These are phyloP conservation scores for Malacosoma neustria DNA, from an alignment of 2,888 invertebrate species.

Conservation along the genomic window DNA sequence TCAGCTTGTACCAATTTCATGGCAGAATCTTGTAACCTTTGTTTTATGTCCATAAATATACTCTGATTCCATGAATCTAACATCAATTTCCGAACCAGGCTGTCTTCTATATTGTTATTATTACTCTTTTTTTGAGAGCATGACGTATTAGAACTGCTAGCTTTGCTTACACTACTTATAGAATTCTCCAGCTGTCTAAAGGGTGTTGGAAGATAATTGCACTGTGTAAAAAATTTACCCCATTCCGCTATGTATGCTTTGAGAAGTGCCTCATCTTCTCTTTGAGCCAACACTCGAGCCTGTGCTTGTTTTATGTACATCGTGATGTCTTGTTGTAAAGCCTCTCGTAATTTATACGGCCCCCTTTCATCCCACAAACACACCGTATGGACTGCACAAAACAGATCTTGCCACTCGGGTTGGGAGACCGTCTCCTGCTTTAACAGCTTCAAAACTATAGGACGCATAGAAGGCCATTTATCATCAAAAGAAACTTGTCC, in stretches of 20 bases:
- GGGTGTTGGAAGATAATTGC: constrained; percentile 96
- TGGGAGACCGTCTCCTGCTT: constrained; percentile 96
- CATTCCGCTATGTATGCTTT: constrained; percentile 98
- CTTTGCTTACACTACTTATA: constrained; percentile 76
- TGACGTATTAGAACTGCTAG: constrained; percentile 47
- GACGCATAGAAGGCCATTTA: constrained; percentile 97
- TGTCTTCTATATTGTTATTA: constrained; percentile 84
- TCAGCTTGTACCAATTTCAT: constrained; percentile 98
- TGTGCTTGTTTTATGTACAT: constrained; percentile 96
- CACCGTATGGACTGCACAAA: constrained; percentile 96
- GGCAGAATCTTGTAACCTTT: constrained; percentile 93
- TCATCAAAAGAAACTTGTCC: constrained; percentile 93
- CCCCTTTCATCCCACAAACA: constrained; percentile 99
- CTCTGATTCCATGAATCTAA: constrained; percentile 98
- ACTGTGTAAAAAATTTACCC: constrained; percentile 98
- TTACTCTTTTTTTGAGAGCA: constrained; percentile 66
- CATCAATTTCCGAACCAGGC: constrained; percentile 96
- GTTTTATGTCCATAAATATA: constrained; percentile 96
- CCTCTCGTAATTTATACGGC: constrained; percentile 88
- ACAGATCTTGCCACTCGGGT: constrained; percentile 97
- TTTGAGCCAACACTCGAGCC: constrained; percentile 89
- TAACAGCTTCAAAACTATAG: constrained; percentile 93
- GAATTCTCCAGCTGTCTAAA: constrained; percentile 94
- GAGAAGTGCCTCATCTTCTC: constrained; percentile 95
- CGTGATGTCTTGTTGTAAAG: constrained; percentile 93